Evolutionary conservation across 2,888 invertebrate species (phyloP).

Genomic region (Diarsia brunnea): DNA sequence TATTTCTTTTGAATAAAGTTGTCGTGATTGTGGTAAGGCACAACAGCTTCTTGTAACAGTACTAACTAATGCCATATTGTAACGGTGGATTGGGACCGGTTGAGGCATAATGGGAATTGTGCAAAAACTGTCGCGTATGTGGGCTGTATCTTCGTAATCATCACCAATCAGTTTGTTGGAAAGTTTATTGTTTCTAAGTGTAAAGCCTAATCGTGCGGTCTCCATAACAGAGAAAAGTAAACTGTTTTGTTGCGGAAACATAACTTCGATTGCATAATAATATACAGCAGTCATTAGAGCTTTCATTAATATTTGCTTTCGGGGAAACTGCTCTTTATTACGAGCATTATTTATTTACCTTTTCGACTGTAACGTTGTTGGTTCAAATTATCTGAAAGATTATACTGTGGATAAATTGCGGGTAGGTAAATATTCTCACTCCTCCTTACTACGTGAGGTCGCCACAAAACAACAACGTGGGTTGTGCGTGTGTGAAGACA

Average conservation of each 20-base stretch:
- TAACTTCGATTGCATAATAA: conserved; percentile 5
- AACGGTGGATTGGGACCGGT: conserved; percentile 71
- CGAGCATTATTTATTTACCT: not conserved
- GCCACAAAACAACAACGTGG: conserved; percentile 68
- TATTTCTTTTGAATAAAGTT: conserved; percentile 5
- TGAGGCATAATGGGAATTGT: conserved; percentile 66
- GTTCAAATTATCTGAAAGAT: conserved; percentile 23
- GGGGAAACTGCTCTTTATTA: not conserved
- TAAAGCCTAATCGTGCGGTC: conserved; percentile 1
- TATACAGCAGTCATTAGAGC: not conserved
- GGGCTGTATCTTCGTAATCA: conserved; percentile 65
- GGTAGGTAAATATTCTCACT: conserved; percentile 49
- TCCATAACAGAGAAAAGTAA: not conserved
- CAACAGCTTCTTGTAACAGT: conserved; percentile 65
- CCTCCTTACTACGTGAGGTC: conserved; percentile 55
- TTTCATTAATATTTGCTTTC: not conserved
- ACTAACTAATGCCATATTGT: conserved; percentile 51
- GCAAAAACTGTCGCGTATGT: conserved; percentile 73
- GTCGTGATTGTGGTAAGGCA: conserved; percentile 51
- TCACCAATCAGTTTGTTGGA: conserved; percentile 67
- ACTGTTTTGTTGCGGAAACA: not conserved
- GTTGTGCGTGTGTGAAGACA: conserved; percentile 59
- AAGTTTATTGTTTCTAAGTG: conserved; percentile 32
- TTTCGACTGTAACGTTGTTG: not conserved
- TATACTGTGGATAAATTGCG: conserved; percentile 54